Conservation (phyloP, 2,113 vertebrate species). For the Hemiscyllium ocellatum region DNA sequence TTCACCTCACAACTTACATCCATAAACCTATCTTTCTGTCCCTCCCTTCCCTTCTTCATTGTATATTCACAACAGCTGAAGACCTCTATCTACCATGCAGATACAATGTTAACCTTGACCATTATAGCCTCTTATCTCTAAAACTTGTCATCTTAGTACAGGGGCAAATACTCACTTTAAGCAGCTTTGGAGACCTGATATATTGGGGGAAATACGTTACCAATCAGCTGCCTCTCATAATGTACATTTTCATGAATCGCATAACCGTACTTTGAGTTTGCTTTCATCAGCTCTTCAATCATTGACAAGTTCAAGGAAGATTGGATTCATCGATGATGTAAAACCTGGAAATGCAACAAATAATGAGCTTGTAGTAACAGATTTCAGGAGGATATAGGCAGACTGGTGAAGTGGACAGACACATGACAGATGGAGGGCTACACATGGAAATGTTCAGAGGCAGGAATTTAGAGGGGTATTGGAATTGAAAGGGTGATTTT, state of each 20-base stretch:
- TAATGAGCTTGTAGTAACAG: not conserved
- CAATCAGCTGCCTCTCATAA: not conserved
- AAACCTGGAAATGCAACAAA: not conserved
- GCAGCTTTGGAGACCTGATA: not conserved
- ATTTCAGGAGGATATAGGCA: no score
- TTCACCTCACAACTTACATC: not conserved
- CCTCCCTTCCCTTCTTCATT: not conserved
- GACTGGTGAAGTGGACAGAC: not conserved
- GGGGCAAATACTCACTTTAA: not conserved
- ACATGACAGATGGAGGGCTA: not conserved
- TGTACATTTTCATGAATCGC: not conserved
- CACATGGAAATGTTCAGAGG: no score
- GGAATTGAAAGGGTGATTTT: not conserved
- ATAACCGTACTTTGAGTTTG: not conserved
- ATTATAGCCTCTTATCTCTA: not conserved
- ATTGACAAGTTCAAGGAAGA: not conserved
- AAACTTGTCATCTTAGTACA: not conserved
- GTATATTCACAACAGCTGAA: not conserved
- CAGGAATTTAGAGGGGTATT: not conserved
- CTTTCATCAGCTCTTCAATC: not conserved
- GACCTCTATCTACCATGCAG: not conserved
- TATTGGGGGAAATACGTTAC: not conserved
- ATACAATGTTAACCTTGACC: not conserved
- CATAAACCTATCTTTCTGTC: not conserved
- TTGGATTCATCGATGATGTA: not conserved